Percentiles rank a stretch among this genome's conserved stretches.
phyloP scores from a whole-genome alignment of 2,888 invertebrate genomes.

The Cantharis lateralis region DNA sequence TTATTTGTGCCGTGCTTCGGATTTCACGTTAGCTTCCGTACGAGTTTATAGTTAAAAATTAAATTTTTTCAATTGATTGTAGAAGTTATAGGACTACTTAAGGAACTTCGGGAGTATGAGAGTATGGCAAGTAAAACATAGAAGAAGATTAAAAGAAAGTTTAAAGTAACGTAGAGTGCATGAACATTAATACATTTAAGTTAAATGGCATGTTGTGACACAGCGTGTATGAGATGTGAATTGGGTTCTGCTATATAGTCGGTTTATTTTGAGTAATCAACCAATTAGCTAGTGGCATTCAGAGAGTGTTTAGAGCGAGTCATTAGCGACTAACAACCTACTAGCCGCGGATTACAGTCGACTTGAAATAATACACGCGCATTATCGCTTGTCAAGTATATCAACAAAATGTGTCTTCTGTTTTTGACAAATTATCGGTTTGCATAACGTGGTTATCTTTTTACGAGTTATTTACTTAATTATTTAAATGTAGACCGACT shows the following conservation, averaged over 20 bases:
- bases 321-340: constrained; percentile 47
- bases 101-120: too few relatives aligned
- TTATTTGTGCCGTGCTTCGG: too few relatives aligned
- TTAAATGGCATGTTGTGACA: constrained; percentile 22
- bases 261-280: constrained; percentile 42
- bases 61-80: too few relatives aligned
- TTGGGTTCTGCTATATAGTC: constrained; percentile 14
- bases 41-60: too few relatives aligned
- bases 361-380: constrained; percentile 45
- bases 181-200: constrained; percentile 8
- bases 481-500: background rate
- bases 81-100: too few relatives aligned
- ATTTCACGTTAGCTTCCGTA: too few relatives aligned
- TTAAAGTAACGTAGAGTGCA: background rate
- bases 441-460: constrained; percentile 11
- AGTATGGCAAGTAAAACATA: too few relatives aligned
- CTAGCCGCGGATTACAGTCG: constrained; percentile 38
- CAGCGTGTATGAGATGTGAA: constrained; percentile 13
- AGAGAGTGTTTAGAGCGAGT: constrained; percentile 43
- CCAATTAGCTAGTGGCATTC: constrained; percentile 47
- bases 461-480: constrained; percentile 8
- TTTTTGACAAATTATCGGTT: constrained; percentile 44
- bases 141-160: background rate
- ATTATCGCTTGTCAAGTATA: constrained; percentile 50
- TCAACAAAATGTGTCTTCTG: constrained; percentile 43